Evolutionary conservation across 2,888 invertebrate species (phyloP).

Genomic region (Fabriciana adippe): DNA sequence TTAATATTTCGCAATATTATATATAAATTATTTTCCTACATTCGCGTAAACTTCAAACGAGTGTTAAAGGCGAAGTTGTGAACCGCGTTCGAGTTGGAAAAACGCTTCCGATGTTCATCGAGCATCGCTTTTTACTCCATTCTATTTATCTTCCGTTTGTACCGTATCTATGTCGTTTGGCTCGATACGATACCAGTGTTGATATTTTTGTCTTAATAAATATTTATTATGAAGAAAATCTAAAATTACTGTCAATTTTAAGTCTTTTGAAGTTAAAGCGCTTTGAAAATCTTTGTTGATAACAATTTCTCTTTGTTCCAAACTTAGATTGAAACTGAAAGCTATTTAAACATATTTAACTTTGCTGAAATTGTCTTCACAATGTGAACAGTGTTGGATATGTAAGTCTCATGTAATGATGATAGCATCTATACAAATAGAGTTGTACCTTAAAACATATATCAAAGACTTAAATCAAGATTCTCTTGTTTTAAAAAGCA

Average conservation of each 20-base stretch:
- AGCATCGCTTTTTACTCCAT: conserved; percentile 50
- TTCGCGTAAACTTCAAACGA: conserved; percentile 46
- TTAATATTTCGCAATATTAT: neutral
- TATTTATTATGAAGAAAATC: neutral
- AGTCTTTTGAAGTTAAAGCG: too few relatives aligned
- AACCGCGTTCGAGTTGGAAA: conserved; percentile 57
- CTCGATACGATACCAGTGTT: conserved; percentile 24
- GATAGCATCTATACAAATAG: conserved; percentile 18
- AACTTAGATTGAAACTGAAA: neutral
- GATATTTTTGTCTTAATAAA: conserved; percentile 37
- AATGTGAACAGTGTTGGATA: neutral
- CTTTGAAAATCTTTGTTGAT: too few relatives aligned
- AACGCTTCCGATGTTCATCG: conserved; percentile 65
- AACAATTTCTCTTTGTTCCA: too few relatives aligned
- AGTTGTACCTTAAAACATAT: conserved; percentile 14
- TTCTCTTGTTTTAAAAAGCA: conserved; percentile 17
- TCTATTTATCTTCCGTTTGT: conserved; percentile 53
- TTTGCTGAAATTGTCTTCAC: neutral
- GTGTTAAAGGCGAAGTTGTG: conserved; percentile 61
- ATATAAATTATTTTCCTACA: conserved; percentile 35
- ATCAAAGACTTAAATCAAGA: conserved; percentile 21
- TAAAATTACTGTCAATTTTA: too few relatives aligned
- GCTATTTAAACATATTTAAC: neutral
- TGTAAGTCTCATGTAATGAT: conserved; percentile 12
- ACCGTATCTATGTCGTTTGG: conserved; percentile 50